phyloP scores from a whole-genome alignment of 1,140 invertebrate species.

The Ips typographus region DNA sequence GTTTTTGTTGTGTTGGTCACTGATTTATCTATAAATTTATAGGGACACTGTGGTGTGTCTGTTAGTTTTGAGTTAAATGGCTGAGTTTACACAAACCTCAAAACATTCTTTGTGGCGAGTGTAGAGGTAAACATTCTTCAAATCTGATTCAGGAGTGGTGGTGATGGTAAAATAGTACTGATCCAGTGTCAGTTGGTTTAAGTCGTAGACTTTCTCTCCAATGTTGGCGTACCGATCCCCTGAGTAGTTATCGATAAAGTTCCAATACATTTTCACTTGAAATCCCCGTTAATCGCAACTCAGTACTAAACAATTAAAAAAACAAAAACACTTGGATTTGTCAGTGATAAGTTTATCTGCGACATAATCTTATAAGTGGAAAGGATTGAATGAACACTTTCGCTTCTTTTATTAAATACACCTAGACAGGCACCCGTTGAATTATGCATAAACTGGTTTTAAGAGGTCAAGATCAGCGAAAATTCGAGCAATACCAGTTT shows the following conservation, averaged over 20 bases:
- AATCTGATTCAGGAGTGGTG: slow-evolving; percentile 10
- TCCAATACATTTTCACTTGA: slow-evolving; percentile 29
- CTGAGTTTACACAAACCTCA: slow-evolving; percentile 32
- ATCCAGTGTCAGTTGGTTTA: slow-evolving; percentile 40
- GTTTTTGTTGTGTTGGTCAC: slow-evolving; percentile 21
- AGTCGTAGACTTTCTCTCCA: slow-evolving; percentile 29
- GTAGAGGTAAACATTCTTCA: slow-evolving; percentile 36
- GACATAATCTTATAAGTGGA: too few relatives aligned
- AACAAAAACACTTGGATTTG: too few relatives aligned
- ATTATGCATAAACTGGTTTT: too few relatives aligned
- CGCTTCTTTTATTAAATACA: too few relatives aligned
- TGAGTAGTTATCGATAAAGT: slow-evolving; percentile 41
- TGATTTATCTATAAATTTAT: slow-evolving; percentile 29
- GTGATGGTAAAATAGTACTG: slow-evolving; percentile 26
- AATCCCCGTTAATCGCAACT: too few relatives aligned
- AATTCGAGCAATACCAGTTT: too few relatives aligned
- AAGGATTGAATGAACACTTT: too few relatives aligned
- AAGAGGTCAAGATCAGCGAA: too few relatives aligned
- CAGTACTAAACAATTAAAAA: too few relatives aligned
- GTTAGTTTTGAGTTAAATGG: not conserved
- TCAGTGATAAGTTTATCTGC: too few relatives aligned
- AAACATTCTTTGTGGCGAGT: slow-evolving; percentile 39
- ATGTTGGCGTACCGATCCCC: slow-evolving; percentile 29
- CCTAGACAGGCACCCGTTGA: too few relatives aligned
- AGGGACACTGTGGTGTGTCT: slow-evolving; percentile 37